These are phyloP conservation scores for Ochotona princeps DNA, from an alignment of 2,113 vertebrate species.

Conservation along the genomic window DNA sequence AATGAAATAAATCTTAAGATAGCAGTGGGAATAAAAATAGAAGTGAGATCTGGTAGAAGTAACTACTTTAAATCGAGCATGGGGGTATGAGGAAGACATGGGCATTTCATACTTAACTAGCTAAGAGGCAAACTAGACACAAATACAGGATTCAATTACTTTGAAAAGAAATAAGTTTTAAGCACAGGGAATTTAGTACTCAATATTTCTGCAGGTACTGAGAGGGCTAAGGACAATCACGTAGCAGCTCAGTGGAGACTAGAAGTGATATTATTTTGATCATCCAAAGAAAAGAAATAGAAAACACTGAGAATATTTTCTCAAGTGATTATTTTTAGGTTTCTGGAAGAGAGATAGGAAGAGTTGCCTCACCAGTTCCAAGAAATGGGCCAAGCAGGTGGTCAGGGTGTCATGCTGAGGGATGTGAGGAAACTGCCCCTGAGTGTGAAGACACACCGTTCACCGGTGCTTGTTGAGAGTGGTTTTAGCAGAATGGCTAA, in stretches of 20 bases:
- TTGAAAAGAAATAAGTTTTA: conserved; percentile 33
- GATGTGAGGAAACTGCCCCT: neutral
- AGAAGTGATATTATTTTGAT: neutral
- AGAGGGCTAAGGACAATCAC: neutral
- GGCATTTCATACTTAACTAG: neutral
- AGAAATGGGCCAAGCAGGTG: neutral
- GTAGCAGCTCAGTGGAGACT: neutral
- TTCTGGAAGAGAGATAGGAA: neutral
- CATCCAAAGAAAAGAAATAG: neutral
- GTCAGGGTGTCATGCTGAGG: neutral
- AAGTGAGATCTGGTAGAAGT: neutral
- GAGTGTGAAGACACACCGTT: neutral
- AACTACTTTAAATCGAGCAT: neutral
- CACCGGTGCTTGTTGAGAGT: neutral
- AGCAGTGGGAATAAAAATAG: neutral
- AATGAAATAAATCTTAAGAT: no score
- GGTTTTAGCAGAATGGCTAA: neutral
- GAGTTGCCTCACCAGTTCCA: neutral
- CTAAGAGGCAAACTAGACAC: neutral
- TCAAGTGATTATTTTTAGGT: neutral
- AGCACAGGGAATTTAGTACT: neutral
- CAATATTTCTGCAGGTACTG: neutral
- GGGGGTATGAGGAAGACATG: neutral
- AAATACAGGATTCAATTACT: neutral
- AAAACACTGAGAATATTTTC: neutral